Base-by-base conservation (phyloP, 2,888 invertebrate species). In the Gortyna flavago region DNA sequence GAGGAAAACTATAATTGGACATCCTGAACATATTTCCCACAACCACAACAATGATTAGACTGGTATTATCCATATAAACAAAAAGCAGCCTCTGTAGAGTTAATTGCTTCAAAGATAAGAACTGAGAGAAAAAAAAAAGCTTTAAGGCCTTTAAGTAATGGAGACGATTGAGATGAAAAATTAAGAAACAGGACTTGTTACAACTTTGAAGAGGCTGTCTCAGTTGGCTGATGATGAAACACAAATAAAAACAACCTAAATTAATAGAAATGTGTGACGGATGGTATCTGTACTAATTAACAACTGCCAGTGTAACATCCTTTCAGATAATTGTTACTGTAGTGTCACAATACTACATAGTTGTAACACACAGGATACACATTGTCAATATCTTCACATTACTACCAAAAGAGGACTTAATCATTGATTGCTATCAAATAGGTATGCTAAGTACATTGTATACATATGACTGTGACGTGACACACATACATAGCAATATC, bases 281-380 rank as follows among this genome's bases (percentile, higher is more conserved):
- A 77, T 73, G 61, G 69, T 79, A 73, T 79, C 62, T 77, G 80
- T 69, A 65, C 65, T 70, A 83, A 87, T 88, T 85, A 87, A 72
- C 78, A 81, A 79, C 69, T 75, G 70, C 21, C 51, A 73, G 44
- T 6, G 65, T 77, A 73, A 88, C 83, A 73, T 88, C 88, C 88
- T 88, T 75, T 86, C 70, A 77, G 87, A 89, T 89, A 85, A 86
- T 83, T 83, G 81, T 77, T 48, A 82, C 59, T 72, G 41, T 21
- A 54, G 57, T 81, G 72, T 81, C 73, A 77, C 80, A 88, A 77
- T 65, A 65, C 54, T 51, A 72, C 0, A 0, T 66, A 64, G 21
- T 72, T 29, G 51, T 70, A 72, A 59, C 48, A 79, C 68, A 70
- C 71, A 74, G 68, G 44, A 75, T 66, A 62, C 32, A 64, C 25